Evolutionary conservation across 2,888 invertebrate species (phyloP).

Genomic region (Aporophyla lueneburgensis): DNA sequence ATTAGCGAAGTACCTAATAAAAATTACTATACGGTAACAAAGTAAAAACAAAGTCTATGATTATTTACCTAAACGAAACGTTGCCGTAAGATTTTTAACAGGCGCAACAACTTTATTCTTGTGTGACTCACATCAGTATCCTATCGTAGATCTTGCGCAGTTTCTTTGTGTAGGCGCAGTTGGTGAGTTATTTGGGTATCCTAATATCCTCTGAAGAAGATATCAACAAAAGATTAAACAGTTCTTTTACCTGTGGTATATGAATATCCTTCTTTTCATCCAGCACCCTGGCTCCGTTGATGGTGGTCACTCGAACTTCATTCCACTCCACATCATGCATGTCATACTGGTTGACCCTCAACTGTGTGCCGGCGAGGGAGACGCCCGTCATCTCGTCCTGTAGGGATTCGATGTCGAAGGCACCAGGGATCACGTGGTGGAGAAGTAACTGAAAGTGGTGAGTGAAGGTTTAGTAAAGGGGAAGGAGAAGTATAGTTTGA

Average conservation of each 20-base stretch:
- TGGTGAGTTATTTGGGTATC: background rate
- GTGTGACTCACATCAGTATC: too few species aligned
- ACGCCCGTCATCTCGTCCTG: conserved; percentile 98
- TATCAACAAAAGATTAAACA: background rate
- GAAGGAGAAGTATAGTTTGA: too few species aligned
- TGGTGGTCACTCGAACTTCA: conserved; percentile 95
- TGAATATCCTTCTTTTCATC: conserved; percentile 96
- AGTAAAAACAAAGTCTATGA: too few species aligned
- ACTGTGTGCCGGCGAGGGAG: conserved; percentile 96
- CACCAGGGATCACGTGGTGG: conserved; percentile 96
- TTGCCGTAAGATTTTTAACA: background rate
- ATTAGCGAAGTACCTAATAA: too few species aligned
- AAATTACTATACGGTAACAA: too few species aligned
- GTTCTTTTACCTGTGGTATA: conserved; percentile 93
- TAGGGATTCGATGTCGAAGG: conserved; percentile 94
- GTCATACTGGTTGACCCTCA: conserved; percentile 96
- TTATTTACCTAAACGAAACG: background rate
- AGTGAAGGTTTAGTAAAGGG: too few species aligned
- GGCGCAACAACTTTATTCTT: background rate
- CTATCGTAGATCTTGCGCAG: background rate
- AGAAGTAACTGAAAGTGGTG: conserved; percentile 92
- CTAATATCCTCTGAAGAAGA: background rate
- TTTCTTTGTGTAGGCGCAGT: background rate
- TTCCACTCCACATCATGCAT: conserved; percentile 97
- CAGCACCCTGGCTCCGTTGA: conserved; percentile 95